Evolutionary conservation across 2,113 vertebrate species (phyloP).

Genomic region (Notothenia coriiceps): DNA sequence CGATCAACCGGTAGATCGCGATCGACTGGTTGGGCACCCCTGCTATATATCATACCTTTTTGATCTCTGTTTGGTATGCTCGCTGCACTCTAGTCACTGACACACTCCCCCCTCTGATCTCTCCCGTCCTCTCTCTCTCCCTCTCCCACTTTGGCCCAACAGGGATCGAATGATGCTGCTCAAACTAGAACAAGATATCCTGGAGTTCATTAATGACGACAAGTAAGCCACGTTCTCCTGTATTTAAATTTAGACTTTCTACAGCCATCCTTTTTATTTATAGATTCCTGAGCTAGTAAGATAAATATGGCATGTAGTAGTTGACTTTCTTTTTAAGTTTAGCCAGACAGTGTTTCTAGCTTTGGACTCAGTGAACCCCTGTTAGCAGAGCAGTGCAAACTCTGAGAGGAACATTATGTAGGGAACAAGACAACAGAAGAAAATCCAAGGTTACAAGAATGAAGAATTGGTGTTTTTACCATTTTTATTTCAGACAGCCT

Average conservation of each 20-base stretch:
- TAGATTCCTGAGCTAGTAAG: conserved; percentile 42
- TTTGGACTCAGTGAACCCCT: conserved; percentile 18
- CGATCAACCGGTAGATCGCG: too few species aligned
- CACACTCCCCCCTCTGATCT: conserved; percentile 1
- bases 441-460: neutral
- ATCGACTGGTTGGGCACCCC: too few species aligned
- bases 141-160: conserved; percentile 57
- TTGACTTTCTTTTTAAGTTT: conserved; percentile 24
- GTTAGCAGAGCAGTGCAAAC: neutral
- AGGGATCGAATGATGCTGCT: conserved; percentile 99
- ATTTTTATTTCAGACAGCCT: neutral
- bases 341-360: conserved; percentile 4
- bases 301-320: conserved; percentile 41
- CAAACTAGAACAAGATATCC: conserved; percentile 99
- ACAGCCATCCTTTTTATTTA: conserved; percentile 42
- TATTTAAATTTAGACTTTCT: conserved; percentile 51
- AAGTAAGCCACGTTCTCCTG: conserved; percentile 88
- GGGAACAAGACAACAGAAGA: neutral
- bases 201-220: conserved; percentile 98
- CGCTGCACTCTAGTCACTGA: conserved; percentile 8
- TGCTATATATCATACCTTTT: conserved; percentile 7
- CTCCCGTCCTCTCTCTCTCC: conserved; percentile 14
- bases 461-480: neutral
- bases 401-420: neutral
- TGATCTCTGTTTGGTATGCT: conserved; percentile 50